Evolutionary conservation across 2,888 invertebrate species (phyloP).

Genomic region (Micropterix aruncella): DNA sequence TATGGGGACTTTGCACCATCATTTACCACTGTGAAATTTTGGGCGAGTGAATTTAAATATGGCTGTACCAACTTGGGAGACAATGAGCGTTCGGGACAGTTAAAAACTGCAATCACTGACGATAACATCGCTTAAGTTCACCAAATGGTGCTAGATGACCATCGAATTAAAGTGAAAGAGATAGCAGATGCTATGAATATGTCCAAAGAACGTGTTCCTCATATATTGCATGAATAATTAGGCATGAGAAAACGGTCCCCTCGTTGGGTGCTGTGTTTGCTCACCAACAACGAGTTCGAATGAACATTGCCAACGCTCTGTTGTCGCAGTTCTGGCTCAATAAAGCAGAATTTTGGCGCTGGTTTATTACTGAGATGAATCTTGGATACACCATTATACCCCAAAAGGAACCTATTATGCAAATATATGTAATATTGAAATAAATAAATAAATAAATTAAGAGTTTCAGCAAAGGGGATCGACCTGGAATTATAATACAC

Average conservation of each 20-base stretch:
- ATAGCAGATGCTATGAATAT: constrained; percentile 5
- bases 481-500: neutral
- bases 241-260: constrained; percentile 12
- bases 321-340: constrained; percentile 15
- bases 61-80: constrained; percentile 4
- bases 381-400: neutral
- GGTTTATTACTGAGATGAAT: neutral
- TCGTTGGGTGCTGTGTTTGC: constrained; percentile 7
- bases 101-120: constrained; percentile 10
- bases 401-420: neutral
- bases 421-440: too few species aligned
- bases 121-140: constrained; percentile 8
- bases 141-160: constrained; percentile 8
- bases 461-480: too few species aligned
- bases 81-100: constrained; percentile 7
- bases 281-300: constrained; percentile 9
- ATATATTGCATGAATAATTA: constrained; percentile 11
- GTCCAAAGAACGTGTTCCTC: constrained; percentile 9
- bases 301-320: constrained; percentile 4
- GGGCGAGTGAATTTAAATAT: constrained; percentile 8
- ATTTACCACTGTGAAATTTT: constrained; percentile 11
- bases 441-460: too few species aligned
- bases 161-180: constrained; percentile 6
- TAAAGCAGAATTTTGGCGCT: constrained; percentile 3
- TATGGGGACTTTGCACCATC: constrained; percentile 8